Base-by-base conservation (phyloP, 1,140 invertebrate species). In the Olivierus martensii region DNA sequence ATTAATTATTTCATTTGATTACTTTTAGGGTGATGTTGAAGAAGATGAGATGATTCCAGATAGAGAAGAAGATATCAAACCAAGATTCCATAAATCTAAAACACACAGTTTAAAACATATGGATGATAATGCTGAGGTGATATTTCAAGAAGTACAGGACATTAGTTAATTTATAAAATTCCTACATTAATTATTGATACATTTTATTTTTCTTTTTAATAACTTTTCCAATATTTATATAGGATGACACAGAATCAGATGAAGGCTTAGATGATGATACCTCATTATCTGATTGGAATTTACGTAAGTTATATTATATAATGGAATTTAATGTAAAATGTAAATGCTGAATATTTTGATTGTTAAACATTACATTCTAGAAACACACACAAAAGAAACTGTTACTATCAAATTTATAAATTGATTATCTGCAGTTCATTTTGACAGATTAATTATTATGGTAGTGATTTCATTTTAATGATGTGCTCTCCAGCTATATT, bases 11-110 rank as follows among this genome's bases (percentile, higher is more conserved):
- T n/a, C n/a, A n/a, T n/a, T n/a, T n/a, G n/a, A n/a, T n/a, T n/a
- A n/a, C n/a, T 28, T 51, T 21, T 55, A 79, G 73, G 76, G 74
- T 41, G 76, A 79, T 64, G 68, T 77, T 17, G 91, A 96, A 67
- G 91, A 97, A 64, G 94, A 99, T 71, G 89, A 92, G 65, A 91
- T 87, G 73, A 84, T 98, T 56, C 94, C 95, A 0, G 95, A 99
- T 68, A 79, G 88, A 59, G 92, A 96, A 52, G 92, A 97, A 66
- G 95, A 99, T 66, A 99, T 99, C 46, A 80, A 87, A 56, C 95
- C 95, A 3, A 73, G 94, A 57, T 99, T 99, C 71, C 93, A 98
- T 68, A 88, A 89, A 68, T 83, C 87, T 1, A 84, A 88, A 64
- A 84, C 85, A 3, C 87, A 93, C 65, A 79, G 76, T 51, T 57